Evolutionary conservation across 1,140 invertebrate genomes (phyloP), one percentile per base, ranked within the genome.

Genomic region (Antheraea pernyi): DNA sequence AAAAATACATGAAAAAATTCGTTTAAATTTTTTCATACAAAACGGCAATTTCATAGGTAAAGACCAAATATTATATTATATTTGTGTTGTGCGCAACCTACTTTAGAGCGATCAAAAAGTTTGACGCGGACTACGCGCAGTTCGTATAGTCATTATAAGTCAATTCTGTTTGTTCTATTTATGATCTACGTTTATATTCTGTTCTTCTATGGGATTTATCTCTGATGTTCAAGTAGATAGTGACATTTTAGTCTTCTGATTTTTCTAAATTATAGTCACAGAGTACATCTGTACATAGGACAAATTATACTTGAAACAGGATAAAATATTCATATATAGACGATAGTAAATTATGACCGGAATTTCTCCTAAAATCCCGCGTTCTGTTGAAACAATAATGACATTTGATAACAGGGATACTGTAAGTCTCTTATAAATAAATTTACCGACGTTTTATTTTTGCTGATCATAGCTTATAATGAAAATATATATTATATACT

Each of bases 381-480:
- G 78, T 73, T 90, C 88, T 10, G 66, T 84, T 62, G 86, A 87
- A 62, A 88, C 85, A 61, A 88, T 90, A 69, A 77, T 90, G 61
- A 82, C 80, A 36, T 85, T 78, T 73, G 81, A 86, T 61, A 88
- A 86, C 62, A 81, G 77, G 78, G 79, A 87, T 72, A 68, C 71
- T 63, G 88, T 89, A 78, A 82, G 78, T 78, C 42, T 67, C 13
- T 11, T 9, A 53, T 16, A 16, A 53, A 53, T 42, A 42, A 11
- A 42, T 42, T 42, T 42, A 11, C 16, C 13, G 46, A 53, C 16
- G 39, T 9, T 0, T 8, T 42, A 42, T 42, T 42, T 30, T 4
- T 42, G 7, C 11, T 42, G 39, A 42, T 42, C 3, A 4, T 42
- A 7, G 7, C 7, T 42, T 8, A 42, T 42, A 42, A 7, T 42